phyloP scores from a whole-genome alignment of 2,888 invertebrate species.

The Mythimna lalbum region DNA sequence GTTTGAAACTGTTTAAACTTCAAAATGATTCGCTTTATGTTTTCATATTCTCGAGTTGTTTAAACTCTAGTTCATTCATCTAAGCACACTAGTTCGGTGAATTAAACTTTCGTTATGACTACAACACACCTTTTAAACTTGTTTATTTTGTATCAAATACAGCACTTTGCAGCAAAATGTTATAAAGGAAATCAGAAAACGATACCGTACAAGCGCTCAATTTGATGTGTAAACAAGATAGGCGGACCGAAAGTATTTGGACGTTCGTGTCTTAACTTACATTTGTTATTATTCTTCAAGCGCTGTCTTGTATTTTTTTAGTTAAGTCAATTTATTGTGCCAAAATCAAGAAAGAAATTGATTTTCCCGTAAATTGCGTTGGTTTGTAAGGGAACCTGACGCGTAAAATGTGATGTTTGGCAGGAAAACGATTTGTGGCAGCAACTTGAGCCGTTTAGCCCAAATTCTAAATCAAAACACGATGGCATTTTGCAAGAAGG shows the following conservation, averaged over 20 bases:
- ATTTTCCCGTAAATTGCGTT: conserved; percentile 17
- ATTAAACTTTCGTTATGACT: conserved; percentile 11
- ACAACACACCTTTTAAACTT: conserved; percentile 6
- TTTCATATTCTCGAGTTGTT: conserved; percentile 14
- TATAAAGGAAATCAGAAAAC: conserved; percentile 41
- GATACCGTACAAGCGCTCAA: conserved; percentile 52
- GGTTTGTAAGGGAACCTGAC: conserved; percentile 1
- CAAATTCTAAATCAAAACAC: not conserved
- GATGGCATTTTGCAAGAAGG: not conserved
- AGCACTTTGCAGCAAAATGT: conserved; percentile 14
- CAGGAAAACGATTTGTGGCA: not conserved
- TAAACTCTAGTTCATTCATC: not conserved
- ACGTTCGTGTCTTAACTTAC: conserved; percentile 21
- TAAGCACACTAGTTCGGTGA: conserved; percentile 1
- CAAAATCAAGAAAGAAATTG: not conserved
- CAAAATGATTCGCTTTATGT: conserved; percentile 12
- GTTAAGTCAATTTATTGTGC: conserved; percentile 25
- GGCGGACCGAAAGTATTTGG: conserved; percentile 34
- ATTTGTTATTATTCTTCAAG: conserved; percentile 42
- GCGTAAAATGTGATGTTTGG: not conserved
- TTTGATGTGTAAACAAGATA: conserved; percentile 65
- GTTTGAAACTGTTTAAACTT: conserved; percentile 5
- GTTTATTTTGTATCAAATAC: conserved; percentile 19
- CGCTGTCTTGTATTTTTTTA: conserved; percentile 34
- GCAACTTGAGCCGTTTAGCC: not conserved